phyloP scores from a whole-genome alignment of 2,888 invertebrate species.

The Ochlodes sylvanus region DNA sequence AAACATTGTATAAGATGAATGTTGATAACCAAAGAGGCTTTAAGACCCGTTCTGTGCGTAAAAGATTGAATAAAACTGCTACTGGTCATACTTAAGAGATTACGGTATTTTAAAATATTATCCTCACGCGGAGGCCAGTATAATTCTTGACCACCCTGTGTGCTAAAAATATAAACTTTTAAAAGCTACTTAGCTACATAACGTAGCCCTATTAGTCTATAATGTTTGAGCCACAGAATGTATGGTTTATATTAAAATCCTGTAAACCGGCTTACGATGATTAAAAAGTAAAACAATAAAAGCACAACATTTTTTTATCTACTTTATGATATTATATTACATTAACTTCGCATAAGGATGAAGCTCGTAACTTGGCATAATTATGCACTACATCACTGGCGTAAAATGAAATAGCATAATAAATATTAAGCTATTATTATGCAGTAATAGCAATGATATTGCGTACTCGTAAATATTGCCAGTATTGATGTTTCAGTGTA shows the following conservation, averaged over 20 bases:
- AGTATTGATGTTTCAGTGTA: neutral
- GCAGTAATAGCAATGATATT: neutral
- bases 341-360: slow-evolving; percentile 8
- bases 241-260: slow-evolving; percentile 2
- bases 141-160: neutral
- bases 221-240: neutral
- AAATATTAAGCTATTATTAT: slow-evolving; percentile 10
- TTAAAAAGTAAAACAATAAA: slow-evolving; percentile 5
- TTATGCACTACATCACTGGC: slow-evolving; percentile 13
- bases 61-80: neutral
- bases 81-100: neutral
- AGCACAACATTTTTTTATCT: slow-evolving; percentile 4
- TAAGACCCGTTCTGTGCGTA: neutral
- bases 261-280: neutral
- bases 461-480: neutral
- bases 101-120: slow-evolving; percentile 4
- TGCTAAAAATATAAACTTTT: neutral
- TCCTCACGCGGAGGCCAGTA: neutral
- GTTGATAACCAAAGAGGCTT: neutral
- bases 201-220: neutral
- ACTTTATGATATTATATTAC: slow-evolving; percentile 5
- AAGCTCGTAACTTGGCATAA: slow-evolving; percentile 12
- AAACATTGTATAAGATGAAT: neutral
- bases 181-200: neutral
- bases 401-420: slow-evolving; percentile 9